phyloP scores from a whole-genome alignment of 2,797 vertebrate species.

The Manis javanica region DNA sequence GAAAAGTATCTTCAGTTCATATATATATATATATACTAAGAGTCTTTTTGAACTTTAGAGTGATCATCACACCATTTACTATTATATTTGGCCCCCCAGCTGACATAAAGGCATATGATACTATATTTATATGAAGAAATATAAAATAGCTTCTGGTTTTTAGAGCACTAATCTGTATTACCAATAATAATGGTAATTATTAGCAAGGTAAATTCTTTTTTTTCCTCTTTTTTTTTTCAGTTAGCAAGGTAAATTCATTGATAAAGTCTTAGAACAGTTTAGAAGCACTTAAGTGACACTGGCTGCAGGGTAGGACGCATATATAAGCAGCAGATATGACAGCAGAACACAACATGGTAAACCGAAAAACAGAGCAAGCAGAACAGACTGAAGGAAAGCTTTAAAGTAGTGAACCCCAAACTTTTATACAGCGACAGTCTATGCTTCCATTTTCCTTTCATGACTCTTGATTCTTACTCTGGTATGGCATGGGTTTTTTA shows the following conservation, averaged over 20 bases:
- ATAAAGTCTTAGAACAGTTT: not conserved
- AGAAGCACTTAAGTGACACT: not conserved
- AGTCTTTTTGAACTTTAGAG: not conserved
- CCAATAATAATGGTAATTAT: not conserved
- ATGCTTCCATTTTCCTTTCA: constrained; percentile 15
- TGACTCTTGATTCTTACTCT: not conserved
- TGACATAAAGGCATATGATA: not conserved
- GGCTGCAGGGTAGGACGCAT: not conserved
- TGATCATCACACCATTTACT: not conserved
- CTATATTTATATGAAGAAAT: not conserved
- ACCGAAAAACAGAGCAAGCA: not conserved
- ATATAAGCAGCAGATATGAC: not conserved
- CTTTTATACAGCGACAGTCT: not conserved
- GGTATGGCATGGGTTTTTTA: not conserved
- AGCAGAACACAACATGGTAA: not conserved
- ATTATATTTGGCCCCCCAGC: not conserved
- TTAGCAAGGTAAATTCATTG: constrained; percentile 26
- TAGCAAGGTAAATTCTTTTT: not conserved
- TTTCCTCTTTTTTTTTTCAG: no score
- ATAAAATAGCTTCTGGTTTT: not conserved
- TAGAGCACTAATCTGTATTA: not conserved
- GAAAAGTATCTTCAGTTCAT: not conserved
- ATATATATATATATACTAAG: not conserved
- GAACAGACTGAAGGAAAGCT: not conserved
- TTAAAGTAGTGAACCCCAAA: not conserved